Base-by-base conservation (phyloP, 2,888 invertebrate species). In the Rugalucina vietnamica region DNA sequence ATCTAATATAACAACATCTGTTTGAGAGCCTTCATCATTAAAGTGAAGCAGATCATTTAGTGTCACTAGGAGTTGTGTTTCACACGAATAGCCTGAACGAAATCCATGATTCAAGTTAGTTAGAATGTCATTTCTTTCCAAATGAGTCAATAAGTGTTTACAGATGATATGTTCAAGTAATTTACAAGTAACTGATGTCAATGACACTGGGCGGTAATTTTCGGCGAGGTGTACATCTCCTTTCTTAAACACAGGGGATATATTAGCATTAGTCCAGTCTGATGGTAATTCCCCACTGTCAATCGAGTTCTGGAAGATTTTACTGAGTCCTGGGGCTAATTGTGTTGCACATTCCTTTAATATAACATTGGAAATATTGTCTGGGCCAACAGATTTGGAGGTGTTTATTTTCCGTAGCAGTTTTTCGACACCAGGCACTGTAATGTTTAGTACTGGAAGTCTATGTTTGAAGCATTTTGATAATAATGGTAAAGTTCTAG, bases 71-170 rank as follows among this genome's bases (percentile, higher is more conserved):
- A 57, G 27, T 60, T 60, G 76, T 3, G 71, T 70, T 4, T 76
- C 65, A 24, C 69, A 76, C 12, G 65, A 65, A 27, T 37, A 65
- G 12, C 79, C 79, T 18, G 49, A 39, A 18, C 79, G 32, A 49
- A 79, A 79, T 18, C 79, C 79, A 73, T 65, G 73, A 57, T 79
- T 73, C 29, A 73, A 57, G 1, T 27, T 39, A 37, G 79, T 79
- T 0, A 79, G 73, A 3, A 78, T 54, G 1, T 32, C 49, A 24
- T 78, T 18, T 50, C 50, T 72, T 36, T 82, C 82, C 34, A 82
- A 71, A 60, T 71, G 81, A 49, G 82, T 50, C 86, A 86, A 81
- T 8, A 83, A 36, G n/a, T 83, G 76, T n/a, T n/a, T n/a, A 79
- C 76, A 77, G 1, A 77, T 77, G 32, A 70, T 78, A 27, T 78